Conservation (phyloP, 1,140 invertebrate species). For the Pristionchus pacificus region DNA sequence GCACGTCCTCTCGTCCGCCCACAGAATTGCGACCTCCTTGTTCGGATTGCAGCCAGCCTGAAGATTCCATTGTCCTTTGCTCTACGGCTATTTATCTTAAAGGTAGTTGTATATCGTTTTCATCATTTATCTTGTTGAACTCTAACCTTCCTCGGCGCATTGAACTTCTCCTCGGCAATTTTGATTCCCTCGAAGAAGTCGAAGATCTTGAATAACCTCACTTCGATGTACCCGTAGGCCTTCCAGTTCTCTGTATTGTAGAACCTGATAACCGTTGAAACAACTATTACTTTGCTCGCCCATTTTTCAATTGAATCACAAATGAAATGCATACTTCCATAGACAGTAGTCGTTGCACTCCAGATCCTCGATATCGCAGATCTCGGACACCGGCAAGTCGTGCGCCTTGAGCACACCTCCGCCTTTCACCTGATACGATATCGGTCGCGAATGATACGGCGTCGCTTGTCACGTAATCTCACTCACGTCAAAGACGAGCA, state of each 20-base stretch:
- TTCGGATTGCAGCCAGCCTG: conserved; percentile 6
- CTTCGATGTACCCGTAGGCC: conserved; percentile 13
- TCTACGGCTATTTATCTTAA: too few relatives aligned
- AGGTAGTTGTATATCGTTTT: too few relatives aligned
- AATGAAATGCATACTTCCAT: conserved; percentile 2
- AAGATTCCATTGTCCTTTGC: background rate
- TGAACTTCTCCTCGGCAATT: background rate
- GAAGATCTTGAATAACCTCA: background rate
- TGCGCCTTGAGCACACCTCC: conserved; percentile 5
- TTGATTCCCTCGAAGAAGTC: conserved; percentile 9
- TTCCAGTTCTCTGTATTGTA: background rate
- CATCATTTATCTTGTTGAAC: background rate
- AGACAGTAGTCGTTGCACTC: conserved; percentile 17
- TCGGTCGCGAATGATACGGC: background rate
- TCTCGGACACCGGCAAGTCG: background rate
- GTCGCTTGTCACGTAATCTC: too few relatives aligned
- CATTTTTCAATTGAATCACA: background rate
- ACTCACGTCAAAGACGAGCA: conserved; percentile 2
- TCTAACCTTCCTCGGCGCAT: conserved; percentile 1
- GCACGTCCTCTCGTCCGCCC: conserved; percentile 7
- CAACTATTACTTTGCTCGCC: background rate
- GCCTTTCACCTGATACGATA: conserved; percentile 2
- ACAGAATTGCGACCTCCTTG: conserved; percentile 14
- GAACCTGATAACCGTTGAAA: background rate
- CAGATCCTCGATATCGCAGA: background rate